Base-by-base conservation (phyloP, 1,140 invertebrate species). In the Drosophila auraria region DNA sequence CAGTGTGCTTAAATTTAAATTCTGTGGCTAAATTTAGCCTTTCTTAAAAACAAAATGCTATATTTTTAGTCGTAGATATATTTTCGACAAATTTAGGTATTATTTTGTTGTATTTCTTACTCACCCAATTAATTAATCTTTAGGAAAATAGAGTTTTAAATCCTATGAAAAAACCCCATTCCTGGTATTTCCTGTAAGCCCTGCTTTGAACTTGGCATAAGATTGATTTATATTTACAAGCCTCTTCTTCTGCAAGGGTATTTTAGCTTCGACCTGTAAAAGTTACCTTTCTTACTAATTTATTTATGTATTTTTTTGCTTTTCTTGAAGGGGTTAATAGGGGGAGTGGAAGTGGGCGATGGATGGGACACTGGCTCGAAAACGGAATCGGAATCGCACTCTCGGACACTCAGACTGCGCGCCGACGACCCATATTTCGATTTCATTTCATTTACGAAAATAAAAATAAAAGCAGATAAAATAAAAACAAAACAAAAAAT, bases 361-460 rank as follows among this genome's bases (percentile, higher is more conserved):
- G 64, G 64, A 73, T 78, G 78, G 77, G 72, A 75, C 71, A 71
- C 64, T 70, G 80, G 70, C 68, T 77, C 53, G 58, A 65, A 65
- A 65, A 45, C 63, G 58, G 78, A 71, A 49, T 66, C 44, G 54
- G 40, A 69, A 76, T 70, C 68, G 44, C 42, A 78, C 61, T 72
- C 51, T 72, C 51, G 62, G 70, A 80, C 62, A 76, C 71, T 68
- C 72, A 83, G 82, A 86, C 64, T 68, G 54, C 77, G 71, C 83
- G 78, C 61, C 75, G 74, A 87, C 82, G 82, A 87, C 83, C 83
- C 80, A 87, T 89, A 84, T 89, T 89, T 89, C 84, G 84, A 76
- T 76, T 84, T 82, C 81, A 71, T 89, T 87, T 87, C 84, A 89
- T 83, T 89, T 89, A 89, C 83, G 57, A 82, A 86, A 82, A 86